These are phyloP conservation scores for Ametastegia equiseti DNA, from an alignment of 2,888 invertebrate species.

Conservation along the genomic window DNA sequence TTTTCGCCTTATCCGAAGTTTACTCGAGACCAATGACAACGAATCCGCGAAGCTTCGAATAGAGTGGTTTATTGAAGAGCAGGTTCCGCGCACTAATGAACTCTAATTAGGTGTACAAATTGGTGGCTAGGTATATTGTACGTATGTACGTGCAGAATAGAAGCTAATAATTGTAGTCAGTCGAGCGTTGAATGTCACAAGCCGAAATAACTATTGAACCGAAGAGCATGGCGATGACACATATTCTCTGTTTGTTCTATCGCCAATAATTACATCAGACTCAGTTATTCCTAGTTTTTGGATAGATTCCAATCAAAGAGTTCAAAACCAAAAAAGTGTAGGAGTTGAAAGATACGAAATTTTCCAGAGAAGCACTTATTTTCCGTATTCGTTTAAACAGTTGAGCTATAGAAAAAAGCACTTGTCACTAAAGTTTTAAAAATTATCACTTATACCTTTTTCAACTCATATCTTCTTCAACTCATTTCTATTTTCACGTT, in stretches of 20 bases:
- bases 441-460: too few species aligned
- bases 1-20: conserved; percentile 26
- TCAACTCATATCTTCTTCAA: too few species aligned
- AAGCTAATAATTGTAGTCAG: background rate
- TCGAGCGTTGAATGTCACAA: background rate
- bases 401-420: too few species aligned
- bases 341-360: background rate
- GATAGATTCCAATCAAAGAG: too few species aligned
- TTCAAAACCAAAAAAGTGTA: too few species aligned
- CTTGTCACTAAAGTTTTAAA: too few species aligned
- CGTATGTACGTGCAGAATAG: background rate
- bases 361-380: background rate
- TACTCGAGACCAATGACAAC: background rate
- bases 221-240: background rate
- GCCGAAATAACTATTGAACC: background rate
- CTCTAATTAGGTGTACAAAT: conserved; percentile 10
- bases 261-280: background rate
- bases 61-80: background rate
- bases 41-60: background rate
- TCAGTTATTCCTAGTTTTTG: background rate
- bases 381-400: too few species aligned
- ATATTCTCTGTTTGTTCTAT: background rate
- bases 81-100: background rate
- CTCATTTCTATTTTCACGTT: too few species aligned
- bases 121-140: background rate